These are phyloP conservation scores for Dasyprocta punctata DNA, from an alignment of 2,113 vertebrate species.

Conservation along the genomic window DNA sequence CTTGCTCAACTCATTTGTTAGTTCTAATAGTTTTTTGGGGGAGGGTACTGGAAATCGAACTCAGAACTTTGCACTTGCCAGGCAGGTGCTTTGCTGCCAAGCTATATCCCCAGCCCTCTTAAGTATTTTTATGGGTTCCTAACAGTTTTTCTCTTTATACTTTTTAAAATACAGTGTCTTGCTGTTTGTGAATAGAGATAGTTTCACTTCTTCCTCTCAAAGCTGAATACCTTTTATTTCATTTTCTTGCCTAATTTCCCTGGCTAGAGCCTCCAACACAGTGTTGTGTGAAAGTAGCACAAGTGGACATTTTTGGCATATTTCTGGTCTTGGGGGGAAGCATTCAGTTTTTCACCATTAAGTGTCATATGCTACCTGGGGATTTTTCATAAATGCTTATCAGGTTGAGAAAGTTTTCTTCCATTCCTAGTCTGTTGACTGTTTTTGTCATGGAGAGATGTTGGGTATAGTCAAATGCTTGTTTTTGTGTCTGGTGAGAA, in stretches of 20 bases:
- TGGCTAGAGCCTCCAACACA: neutral
- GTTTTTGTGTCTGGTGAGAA: neutral
- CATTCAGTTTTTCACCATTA: neutral
- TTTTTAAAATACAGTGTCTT: neutral
- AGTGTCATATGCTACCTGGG: neutral
- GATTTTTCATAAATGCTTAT: neutral
- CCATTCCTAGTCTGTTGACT: neutral
- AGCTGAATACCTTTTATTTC: neutral
- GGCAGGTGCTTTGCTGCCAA: too few relatives aligned
- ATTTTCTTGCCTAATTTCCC: neutral
- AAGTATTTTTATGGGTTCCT: neutral
- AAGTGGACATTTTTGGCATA: neutral
- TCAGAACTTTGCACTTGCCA: too few relatives aligned
- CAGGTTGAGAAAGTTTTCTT: neutral
- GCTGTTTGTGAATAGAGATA: neutral
- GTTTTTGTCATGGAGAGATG: neutral
- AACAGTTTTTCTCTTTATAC: neutral
- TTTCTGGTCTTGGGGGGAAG: neutral
- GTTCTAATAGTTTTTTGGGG: neutral
- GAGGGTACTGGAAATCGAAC: too few relatives aligned
- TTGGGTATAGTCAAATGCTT: neutral
- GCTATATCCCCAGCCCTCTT: too few relatives aligned
- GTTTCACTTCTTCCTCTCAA: neutral
- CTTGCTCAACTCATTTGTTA: conserved; percentile 13
- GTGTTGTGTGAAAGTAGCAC: neutral